Evolutionary conservation across 2,113 vertebrate species (phyloP).

Genomic region (Festucalex cinctus): DNA sequence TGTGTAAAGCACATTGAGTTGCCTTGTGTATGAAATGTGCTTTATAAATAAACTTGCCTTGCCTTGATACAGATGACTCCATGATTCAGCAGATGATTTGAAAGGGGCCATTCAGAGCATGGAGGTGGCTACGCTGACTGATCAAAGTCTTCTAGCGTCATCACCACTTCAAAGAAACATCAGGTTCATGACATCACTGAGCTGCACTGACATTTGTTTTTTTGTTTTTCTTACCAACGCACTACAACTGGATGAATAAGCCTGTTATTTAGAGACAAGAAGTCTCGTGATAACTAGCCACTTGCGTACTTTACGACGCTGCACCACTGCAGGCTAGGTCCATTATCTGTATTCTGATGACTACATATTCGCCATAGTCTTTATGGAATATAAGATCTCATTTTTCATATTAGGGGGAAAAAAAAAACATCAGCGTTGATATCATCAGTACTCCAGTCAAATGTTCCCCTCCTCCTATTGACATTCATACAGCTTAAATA

Average conservation of each 20-base stretch:
- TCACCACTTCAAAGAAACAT: constrained; percentile 2
- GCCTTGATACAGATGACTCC: background rate
- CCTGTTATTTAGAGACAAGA: background rate
- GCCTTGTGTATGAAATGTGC: too few relatives aligned
- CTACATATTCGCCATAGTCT: background rate
- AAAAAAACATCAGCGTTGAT: too few relatives aligned
- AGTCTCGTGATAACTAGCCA: background rate
- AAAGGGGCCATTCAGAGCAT: background rate
- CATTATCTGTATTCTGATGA: constrained; percentile 12
- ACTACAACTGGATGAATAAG: background rate
- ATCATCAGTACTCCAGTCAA: background rate
- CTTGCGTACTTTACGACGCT: constrained; percentile 8
- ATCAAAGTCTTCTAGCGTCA: constrained; percentile 7
- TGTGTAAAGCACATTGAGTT: too few relatives aligned
- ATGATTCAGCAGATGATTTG: constrained; percentile 3
- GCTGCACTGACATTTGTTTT: background rate
- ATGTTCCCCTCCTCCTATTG: background rate
- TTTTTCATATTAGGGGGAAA: background rate
- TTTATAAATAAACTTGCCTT: too few relatives aligned
- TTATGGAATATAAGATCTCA: background rate
- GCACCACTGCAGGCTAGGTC: constrained; percentile 7
- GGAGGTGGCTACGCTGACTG: background rate
- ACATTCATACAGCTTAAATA: constrained; percentile 11
- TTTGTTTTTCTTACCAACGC: background rate
- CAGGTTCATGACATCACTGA: background rate